Conservation (phyloP, 2,888 invertebrate species). For the Euplagia quadripunctaria region DNA sequence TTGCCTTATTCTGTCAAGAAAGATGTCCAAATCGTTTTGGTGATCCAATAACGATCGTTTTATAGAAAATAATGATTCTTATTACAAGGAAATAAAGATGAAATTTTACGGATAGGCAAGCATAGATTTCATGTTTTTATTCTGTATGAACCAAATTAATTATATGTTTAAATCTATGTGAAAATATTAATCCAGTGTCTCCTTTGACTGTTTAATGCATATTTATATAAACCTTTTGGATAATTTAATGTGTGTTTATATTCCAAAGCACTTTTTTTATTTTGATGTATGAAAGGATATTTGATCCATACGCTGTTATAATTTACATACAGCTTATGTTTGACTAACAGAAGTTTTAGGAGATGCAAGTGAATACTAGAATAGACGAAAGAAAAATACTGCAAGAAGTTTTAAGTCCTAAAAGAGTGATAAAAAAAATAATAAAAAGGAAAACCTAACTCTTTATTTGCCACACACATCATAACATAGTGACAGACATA, state of each 20-base stretch:
- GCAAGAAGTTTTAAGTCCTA: no score
- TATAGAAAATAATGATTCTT: conserved; percentile 31
- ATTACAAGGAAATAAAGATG: conserved; percentile 24
- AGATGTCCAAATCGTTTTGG: conserved; percentile 39
- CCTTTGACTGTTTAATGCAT: conserved; percentile 31
- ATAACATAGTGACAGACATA: no score
- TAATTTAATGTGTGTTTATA: not conserved
- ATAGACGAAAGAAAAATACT: not conserved
- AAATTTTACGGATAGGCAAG: not conserved
- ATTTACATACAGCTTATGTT: not conserved
- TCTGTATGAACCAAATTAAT: conserved; percentile 50
- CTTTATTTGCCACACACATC: not conserved
- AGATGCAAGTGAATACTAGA: not conserved
- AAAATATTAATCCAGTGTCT: conserved; percentile 46
- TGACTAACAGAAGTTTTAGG: not conserved
- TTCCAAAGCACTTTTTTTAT: not conserved
- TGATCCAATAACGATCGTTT: conserved; percentile 17
- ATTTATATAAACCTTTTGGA: conserved; percentile 18
- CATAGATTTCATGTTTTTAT: conserved; percentile 32
- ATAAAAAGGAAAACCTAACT: not conserved
- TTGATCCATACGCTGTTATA: not conserved
- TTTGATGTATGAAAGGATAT: not conserved
- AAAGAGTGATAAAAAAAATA: not conserved
- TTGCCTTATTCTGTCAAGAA: conserved; percentile 55
- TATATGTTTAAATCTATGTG: conserved; percentile 43